Evolutionary conservation across 2,888 invertebrate species (phyloP).

Genomic region (Scelioninae gen. 1): DNA sequence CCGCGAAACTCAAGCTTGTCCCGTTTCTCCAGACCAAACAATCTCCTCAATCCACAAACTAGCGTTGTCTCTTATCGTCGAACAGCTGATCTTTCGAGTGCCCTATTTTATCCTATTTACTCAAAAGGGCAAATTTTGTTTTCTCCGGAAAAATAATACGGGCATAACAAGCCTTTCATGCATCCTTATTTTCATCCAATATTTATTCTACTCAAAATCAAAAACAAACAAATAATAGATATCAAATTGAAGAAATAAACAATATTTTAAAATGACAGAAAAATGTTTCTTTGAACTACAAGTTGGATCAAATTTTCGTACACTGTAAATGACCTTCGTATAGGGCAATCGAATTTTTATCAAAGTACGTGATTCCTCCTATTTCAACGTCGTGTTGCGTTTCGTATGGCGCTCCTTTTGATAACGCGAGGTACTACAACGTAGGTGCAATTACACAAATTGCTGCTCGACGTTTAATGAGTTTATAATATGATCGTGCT

Average conservation of each 20-base stretch:
- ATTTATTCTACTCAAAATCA: too few species aligned
- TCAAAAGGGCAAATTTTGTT: conserved; percentile 18
- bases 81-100: conserved; percentile 67
- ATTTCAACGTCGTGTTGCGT: conserved; percentile 58
- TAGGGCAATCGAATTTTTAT: conserved; percentile 63
- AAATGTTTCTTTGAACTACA: background rate
- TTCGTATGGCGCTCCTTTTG: conserved; percentile 67
- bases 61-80: conserved; percentile 57
- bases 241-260: background rate
- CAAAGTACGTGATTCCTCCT: conserved; percentile 63
- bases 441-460: conserved; percentile 69
- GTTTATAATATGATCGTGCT: conserved; percentile 75
- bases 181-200: background rate
- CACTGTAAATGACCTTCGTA: conserved; percentile 23
- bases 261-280: background rate
- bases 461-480: conserved; percentile 72
- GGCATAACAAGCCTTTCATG: conserved; percentile 5
- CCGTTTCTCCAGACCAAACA: conserved; percentile 67
- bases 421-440: conserved; percentile 66
- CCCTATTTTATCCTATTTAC: conserved; percentile 50
- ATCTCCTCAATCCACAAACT: conserved; percentile 63
- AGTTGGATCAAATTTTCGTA: background rate
- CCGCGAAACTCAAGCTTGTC: conserved; percentile 65
- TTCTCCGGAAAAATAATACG: conserved; percentile 8
- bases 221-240: too few species aligned